Percentiles rank a stretch among this genome's conserved stretches.
Evolutionary conservation across 2,113 vertebrate species (phyloP).

Genomic region (Oreochromis tanganicae): DNA sequence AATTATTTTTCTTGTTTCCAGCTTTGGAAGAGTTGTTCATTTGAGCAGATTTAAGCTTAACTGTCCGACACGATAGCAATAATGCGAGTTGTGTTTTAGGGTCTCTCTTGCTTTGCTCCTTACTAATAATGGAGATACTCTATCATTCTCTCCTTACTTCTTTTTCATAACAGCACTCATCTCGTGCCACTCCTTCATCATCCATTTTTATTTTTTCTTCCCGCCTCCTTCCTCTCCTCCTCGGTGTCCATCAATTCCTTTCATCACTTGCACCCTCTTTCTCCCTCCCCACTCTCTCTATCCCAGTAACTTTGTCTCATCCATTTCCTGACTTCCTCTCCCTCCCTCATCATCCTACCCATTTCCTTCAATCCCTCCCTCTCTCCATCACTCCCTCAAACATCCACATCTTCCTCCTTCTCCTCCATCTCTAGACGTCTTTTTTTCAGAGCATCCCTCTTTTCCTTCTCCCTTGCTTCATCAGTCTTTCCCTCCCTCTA

Average conservation of each 20-base stretch:
- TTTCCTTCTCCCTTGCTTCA: constrained; percentile 29
- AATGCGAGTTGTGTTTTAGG: background rate
- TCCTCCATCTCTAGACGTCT: constrained; percentile 18
- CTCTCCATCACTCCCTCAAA: constrained; percentile 13
- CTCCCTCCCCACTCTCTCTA: constrained; percentile 18
- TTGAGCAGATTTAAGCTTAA: constrained; percentile 24
- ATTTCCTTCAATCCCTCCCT: constrained; percentile 41
- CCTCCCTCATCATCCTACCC: constrained; percentile 40
- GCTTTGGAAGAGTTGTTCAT: constrained; percentile 27
- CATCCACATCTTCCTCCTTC: constrained; percentile 4
- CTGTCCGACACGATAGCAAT: constrained; percentile 6
- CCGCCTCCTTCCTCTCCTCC: constrained; percentile 45
- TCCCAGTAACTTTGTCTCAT: constrained; percentile 62
- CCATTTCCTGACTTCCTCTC: constrained; percentile 61
- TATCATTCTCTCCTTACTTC: constrained; percentile 51
- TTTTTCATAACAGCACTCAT: constrained; percentile 62
- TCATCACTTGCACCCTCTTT: constrained; percentile 46
- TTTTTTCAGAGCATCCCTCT: constrained; percentile 9
- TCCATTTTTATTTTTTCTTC: constrained; percentile 44
- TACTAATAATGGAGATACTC: constrained; percentile 27
- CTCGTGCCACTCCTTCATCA: constrained; percentile 50
- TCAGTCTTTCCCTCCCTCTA: constrained; percentile 52
- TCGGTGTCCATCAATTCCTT: constrained; percentile 52
- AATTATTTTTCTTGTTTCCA: constrained; percentile 19
- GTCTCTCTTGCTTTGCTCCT: constrained; percentile 10